Percentiles rank a stretch among this genome's conserved stretches.
Conservation (phyloP, 1,140 invertebrate genomes). For the Archivesica marissinica region DNA sequence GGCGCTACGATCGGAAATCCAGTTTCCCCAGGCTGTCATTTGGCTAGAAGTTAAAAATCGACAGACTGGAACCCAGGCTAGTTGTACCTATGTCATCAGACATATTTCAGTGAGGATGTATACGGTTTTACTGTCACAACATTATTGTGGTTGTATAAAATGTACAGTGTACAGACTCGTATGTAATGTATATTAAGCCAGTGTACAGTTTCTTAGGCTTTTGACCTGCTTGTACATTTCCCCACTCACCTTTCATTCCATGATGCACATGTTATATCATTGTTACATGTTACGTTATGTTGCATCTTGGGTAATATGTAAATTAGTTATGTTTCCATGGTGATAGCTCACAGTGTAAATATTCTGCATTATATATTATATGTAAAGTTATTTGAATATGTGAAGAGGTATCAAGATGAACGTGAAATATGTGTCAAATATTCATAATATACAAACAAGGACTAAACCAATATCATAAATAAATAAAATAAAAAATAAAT, state of each 20-base stretch:
- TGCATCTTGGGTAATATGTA: conserved; percentile 50
- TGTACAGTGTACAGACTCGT: conserved; percentile 37
- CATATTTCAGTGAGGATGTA: no score
- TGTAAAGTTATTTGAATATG: conserved; percentile 30
- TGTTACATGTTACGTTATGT: conserved; percentile 3
- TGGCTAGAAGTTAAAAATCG: no score
- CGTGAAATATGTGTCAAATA: conserved; percentile 39
- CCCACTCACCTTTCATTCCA: conserved; percentile 53
- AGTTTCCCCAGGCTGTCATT: no score
- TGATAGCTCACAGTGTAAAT: conserved; percentile 45
- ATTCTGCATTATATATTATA: conserved; percentile 31
- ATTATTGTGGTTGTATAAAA: conserved; percentile 29
- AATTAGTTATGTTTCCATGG: conserved; percentile 47
- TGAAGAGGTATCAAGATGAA: neutral
- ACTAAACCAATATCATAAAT: conserved; percentile 48
- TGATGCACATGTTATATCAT: conserved; percentile 43
- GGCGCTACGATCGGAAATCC: no score
- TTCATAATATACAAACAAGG: conserved; percentile 27
- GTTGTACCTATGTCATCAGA: no score
- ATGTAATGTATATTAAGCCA: conserved; percentile 24
- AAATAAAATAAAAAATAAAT: conserved; percentile 56
- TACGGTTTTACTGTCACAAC: neutral
- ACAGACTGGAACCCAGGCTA: no score
- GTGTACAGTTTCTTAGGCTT: conserved; percentile 14
- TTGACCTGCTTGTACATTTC: conserved; percentile 3